Evolutionary conservation across 2,113 vertebrate species (phyloP), one percentile per base, ranked within the genome.

Genomic region (Polypterus senegalus): DNA sequence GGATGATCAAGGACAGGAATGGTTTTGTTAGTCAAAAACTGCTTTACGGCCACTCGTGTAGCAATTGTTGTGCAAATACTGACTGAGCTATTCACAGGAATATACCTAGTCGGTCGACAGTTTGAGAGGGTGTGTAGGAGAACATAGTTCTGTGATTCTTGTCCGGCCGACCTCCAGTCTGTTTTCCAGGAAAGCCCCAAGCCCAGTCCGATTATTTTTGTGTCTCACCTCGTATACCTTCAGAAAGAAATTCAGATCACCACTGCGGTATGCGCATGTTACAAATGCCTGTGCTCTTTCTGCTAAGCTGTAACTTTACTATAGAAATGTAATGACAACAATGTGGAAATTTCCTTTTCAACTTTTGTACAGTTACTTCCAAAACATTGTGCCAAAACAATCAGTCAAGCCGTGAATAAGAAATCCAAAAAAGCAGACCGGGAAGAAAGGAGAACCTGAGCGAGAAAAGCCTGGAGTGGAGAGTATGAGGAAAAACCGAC

Each of bases 331-430:
- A 43, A 6, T 11, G 63, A 27, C 55, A 61, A 44, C 63, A 61
- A 61, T 67, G 67, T 70, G 61, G 66, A 65, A 59, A 61, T 65
- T 69, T 73, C 58, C 77, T 74, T 71, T 68, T 46, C 0, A 62
- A 59, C 73, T 10, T 60, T 62, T 65, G 63, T 71, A 3, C 70
- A 98, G 94, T 83, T 99, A 76, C 85, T 99, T 76, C 96, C 96
- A 65, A 99, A 99, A 74, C 96, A 99, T 81, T 98, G 94, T 84
- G 96, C 96, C 70, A 99, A 98, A 87, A 99, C 96, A 74, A 98
- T 99, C 88, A 99, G 96, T 84, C 96, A 99, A 82, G 94, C 91
- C 49, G 94, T 97, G 74, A 99, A 98, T 79, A 99, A 97, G 76
- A 96, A 98, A 77, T 93, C 91, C 66, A 98, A 97, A 85, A 85